Conservation (phyloP, 2,888 invertebrate species). For the Lamellibrachia columna region DNA sequence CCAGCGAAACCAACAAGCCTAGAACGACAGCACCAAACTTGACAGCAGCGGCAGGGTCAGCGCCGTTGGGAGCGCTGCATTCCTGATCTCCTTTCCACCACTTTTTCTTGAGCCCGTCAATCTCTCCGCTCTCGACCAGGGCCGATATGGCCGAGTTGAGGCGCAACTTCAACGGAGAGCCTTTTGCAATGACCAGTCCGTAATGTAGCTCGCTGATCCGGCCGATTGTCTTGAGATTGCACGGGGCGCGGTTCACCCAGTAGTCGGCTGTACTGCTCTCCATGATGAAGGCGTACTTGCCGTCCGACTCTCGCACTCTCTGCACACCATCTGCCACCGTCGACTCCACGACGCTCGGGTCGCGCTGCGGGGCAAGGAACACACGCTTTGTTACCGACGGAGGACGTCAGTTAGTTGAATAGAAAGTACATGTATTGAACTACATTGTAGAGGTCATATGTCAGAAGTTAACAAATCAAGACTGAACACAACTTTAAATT, state of each 20-base stretch:
- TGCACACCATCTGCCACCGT: conserved; percentile 42
- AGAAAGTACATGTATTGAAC: too few species aligned
- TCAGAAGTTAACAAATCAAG: too few species aligned
- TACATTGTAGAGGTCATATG: too few species aligned
- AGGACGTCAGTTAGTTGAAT: too few species aligned
- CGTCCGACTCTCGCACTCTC: conserved; percentile 39
- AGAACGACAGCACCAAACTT: not conserved
- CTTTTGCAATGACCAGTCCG: conserved; percentile 37
- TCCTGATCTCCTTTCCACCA: conserved; percentile 32
- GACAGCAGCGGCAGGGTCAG: not conserved
- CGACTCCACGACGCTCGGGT: conserved; percentile 21
- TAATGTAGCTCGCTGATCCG: conserved; percentile 34
- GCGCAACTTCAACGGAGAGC: not conserved
- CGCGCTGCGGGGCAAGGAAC: not conserved
- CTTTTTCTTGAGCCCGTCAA: conserved; percentile 37
- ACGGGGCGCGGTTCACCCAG: conserved; percentile 32
- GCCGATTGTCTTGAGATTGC: conserved; percentile 37
- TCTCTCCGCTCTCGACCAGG: conserved; percentile 39
- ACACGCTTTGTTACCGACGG: not conserved
- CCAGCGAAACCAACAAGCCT: not conserved
- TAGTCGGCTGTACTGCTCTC: conserved; percentile 37
- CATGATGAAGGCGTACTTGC: conserved; percentile 40
- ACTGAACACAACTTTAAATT: too few species aligned
- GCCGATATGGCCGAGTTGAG: conserved; percentile 35
- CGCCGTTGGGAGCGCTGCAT: conserved; percentile 21